phyloP scores from a whole-genome alignment of 2,888 invertebrate species.

The Thereva unica region DNA sequence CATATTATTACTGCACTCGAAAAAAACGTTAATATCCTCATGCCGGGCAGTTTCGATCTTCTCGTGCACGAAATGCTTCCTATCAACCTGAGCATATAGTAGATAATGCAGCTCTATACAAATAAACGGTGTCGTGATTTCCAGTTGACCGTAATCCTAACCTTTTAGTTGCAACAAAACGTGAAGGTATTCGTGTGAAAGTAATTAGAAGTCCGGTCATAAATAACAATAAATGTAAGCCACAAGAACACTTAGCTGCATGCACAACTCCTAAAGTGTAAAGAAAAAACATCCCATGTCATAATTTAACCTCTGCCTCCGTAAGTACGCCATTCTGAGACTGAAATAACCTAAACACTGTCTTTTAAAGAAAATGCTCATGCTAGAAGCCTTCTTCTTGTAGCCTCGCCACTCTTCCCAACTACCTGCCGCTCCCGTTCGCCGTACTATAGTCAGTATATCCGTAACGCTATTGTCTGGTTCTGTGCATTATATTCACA shows the following conservation, averaged over 20 bases:
- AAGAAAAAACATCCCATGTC: constrained; percentile 12
- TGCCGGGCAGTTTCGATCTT: too few species aligned
- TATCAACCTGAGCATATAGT: too few species aligned
- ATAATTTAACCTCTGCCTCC: constrained; percentile 21
- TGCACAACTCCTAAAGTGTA: background rate
- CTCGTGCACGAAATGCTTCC: too few species aligned
- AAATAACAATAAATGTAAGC: constrained; percentile 29
- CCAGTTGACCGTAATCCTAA: too few species aligned
- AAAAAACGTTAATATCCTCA: too few species aligned
- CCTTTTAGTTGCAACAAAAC: too few species aligned
- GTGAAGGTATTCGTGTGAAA: constrained; percentile 7
- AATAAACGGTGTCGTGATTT: too few species aligned
- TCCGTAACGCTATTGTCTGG: background rate
- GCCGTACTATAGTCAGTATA: too few species aligned
- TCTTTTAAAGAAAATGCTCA: constrained; percentile 21
- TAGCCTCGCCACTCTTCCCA: too few species aligned
- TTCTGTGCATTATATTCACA: background rate
- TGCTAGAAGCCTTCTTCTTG: background rate
- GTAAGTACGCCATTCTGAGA: constrained; percentile 11
- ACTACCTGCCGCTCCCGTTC: too few species aligned
- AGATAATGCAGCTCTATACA: too few species aligned
- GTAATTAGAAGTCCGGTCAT: constrained; percentile 23
- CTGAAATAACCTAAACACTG: constrained; percentile 20
- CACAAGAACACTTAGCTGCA: constrained; percentile 4
- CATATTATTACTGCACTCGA: too few species aligned